A percentile compares a stretch with the other conserved stretches of the same genome.
Evolutionary conservation across 2,797 vertebrate species (phyloP).

Genomic region (Octomys mimax): DNA sequence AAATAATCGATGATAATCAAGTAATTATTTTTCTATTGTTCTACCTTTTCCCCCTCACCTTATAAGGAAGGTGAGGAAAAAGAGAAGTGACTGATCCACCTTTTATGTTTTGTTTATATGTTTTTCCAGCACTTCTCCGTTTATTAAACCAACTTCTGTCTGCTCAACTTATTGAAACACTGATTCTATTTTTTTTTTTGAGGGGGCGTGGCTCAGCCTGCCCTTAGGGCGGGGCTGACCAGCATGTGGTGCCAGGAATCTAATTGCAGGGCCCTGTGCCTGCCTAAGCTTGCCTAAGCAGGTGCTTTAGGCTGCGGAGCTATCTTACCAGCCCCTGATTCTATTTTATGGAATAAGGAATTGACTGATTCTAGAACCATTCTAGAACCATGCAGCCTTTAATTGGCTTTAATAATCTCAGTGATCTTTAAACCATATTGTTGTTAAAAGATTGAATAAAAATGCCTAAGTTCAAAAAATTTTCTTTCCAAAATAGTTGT

Average conservation of each 20-base stretch:
- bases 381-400: neutral
- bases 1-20: neutral
- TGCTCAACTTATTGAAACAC: neutral
- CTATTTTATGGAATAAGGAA: neutral
- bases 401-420: conserved; percentile 18
- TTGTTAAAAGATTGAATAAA: conserved; percentile 42
- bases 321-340: too few species aligned
- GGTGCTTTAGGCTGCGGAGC: too few species aligned
- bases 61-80: neutral
- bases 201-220: too few species aligned
- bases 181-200: neutral
- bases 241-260: too few species aligned
- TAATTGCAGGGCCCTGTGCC: too few species aligned
- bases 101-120: neutral
- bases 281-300: too few species aligned
- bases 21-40: neutral
- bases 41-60: neutral
- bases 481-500: conserved; percentile 44
- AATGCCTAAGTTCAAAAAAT: conserved; percentile 58
- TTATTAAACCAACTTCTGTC: neutral
- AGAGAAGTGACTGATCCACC: neutral
- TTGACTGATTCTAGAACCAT: neutral
- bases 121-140: neutral
- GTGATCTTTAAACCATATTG: neutral
- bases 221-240: too few species aligned